These are phyloP conservation scores for Manis pentadactyla DNA, from an alignment of 2,797 vertebrate species.

Conservation along the genomic window DNA sequence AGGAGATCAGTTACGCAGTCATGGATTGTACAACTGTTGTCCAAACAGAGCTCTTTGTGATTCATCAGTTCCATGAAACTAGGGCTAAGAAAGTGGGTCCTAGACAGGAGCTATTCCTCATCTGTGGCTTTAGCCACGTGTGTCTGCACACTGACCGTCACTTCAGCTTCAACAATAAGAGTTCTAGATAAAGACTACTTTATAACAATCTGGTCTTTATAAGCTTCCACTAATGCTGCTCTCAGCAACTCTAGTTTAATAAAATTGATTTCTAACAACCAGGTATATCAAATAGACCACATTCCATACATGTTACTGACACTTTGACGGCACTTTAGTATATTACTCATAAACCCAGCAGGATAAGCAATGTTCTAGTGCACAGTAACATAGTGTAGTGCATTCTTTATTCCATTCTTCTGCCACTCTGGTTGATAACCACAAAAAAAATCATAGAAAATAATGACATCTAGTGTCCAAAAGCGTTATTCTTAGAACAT, in stretches of 20 bases:
- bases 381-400: fast-evolving
- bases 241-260: background rate
- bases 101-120: background rate
- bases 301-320: background rate
- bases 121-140: background rate
- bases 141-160: background rate
- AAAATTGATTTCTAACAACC: background rate
- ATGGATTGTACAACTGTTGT: background rate
- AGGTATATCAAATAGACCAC: background rate
- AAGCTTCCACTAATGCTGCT: background rate
- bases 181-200: background rate
- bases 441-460: slow-evolving; percentile 70
- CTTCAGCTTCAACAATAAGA: background rate
- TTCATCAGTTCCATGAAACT: background rate
- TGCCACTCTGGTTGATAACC: background rate
- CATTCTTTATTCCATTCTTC: background rate
- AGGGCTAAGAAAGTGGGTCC: background rate
- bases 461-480: slow-evolving; percentile 81
- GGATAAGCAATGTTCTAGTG: background rate
- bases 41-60: background rate
- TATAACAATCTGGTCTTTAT: background rate
- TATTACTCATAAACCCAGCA: background rate
- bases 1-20: background rate
- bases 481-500: background rate
- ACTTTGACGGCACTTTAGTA: background rate